Percentiles rank a stretch among this genome's conserved stretches.
These are phyloP conservation scores for Ormyrus thymus DNA, from an alignment of 2,888 invertebrate genomes.

Conservation along the genomic window DNA sequence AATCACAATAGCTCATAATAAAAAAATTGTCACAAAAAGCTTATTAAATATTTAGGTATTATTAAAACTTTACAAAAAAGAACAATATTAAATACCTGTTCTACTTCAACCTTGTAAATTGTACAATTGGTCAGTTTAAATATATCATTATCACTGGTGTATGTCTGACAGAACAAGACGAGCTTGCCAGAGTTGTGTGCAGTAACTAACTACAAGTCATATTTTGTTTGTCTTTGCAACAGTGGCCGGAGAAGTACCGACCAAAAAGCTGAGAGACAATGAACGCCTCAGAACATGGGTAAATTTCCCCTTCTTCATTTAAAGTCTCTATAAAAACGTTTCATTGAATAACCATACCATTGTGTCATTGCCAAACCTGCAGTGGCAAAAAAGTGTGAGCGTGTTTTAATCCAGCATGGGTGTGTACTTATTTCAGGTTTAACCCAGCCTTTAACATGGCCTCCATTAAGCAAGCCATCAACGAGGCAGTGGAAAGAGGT, in stretches of 20 bases:
- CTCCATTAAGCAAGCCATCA: conserved; percentile 94
- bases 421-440: conserved; percentile 82
- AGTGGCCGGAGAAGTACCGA: conserved; percentile 58
- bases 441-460: conserved; percentile 95
- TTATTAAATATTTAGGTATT: neutral
- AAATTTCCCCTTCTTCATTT: conserved; percentile 70
- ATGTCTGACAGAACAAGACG: conserved; percentile 63
- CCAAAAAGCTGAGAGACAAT: conserved; percentile 74
- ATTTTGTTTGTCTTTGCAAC: conserved; percentile 63
- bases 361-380: conserved; percentile 53
- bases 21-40: conserved; percentile 1
- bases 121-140: conserved; percentile 1
- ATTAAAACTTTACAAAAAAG: neutral
- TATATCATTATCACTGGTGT: conserved; percentile 46
- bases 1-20: neutral
- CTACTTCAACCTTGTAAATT: no score
- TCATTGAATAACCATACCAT: conserved; percentile 38
- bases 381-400: conserved; percentile 53
- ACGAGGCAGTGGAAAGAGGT: conserved; percentile 96
- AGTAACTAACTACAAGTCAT: conserved; percentile 58
- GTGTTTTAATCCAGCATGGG: conserved; percentile 67
- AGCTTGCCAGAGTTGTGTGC: conserved; percentile 59
- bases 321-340: conserved; percentile 41
- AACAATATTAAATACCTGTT: no score
- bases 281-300: conserved; percentile 89